phyloP scores from a whole-genome alignment of 1,140 invertebrate species.

The Sarcophaga peregrina region DNA sequence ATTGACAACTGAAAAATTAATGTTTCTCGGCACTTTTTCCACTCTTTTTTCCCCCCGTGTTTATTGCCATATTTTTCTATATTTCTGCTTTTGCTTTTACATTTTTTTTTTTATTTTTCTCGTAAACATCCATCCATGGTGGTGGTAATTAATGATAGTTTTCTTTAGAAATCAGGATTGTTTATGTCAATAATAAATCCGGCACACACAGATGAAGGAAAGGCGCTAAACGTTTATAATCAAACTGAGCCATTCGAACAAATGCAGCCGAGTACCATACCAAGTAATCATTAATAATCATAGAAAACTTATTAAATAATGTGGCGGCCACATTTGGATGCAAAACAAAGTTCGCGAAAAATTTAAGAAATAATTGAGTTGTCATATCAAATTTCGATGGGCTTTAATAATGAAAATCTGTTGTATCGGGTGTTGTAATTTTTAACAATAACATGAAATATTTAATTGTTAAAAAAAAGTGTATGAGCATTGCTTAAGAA shows the following conservation, averaged over 20 bases:
- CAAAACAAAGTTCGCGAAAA: too few species aligned
- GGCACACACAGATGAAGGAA: background rate
- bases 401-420: too few species aligned
- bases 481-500: too few species aligned
- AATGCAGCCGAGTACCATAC: background rate
- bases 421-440: too few species aligned
- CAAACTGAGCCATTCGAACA: conserved; percentile 1
- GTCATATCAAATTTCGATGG: too few species aligned
- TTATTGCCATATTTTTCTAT: background rate
- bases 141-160: conserved; percentile 34
- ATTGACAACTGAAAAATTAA: conserved; percentile 22
- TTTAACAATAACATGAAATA: too few species aligned
- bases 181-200: conserved; percentile 33
- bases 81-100: too few species aligned
- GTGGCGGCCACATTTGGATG: background rate
- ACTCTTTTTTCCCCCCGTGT: background rate
- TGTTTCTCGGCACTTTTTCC: background rate
- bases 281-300: conserved; percentile 12
- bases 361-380: too few species aligned
- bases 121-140: background rate
- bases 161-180: conserved; percentile 27
- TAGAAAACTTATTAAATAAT: conserved; percentile 8
- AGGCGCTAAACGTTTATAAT: conserved; percentile 35
- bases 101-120: background rate
- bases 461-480: too few species aligned